Conservation (phyloP, 2,888 invertebrate species). For the Chrysolina oricalcia region DNA sequence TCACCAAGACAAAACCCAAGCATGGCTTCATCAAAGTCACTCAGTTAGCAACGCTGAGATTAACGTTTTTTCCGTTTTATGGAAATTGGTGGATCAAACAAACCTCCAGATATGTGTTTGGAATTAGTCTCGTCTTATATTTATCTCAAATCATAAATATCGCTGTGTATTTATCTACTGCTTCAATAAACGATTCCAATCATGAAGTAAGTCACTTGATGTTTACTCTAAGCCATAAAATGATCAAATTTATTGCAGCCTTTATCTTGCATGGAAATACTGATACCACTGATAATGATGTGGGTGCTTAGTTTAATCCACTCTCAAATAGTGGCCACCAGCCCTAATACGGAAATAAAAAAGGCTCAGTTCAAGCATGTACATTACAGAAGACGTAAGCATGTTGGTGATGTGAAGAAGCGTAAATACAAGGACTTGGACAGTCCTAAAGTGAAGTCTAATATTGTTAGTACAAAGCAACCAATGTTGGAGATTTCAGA, state of each 20-base stretch:
- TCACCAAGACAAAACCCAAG: slow-evolving; percentile 96
- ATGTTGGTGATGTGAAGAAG: slow-evolving; percentile 33
- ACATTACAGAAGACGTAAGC: slow-evolving; percentile 47
- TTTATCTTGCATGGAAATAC: slow-evolving; percentile 80
- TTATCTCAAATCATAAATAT: slow-evolving; percentile 81
- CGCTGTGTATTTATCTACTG: slow-evolving; percentile 53
- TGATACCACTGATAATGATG: slow-evolving; percentile 83
- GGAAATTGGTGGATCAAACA: slow-evolving; percentile 94
- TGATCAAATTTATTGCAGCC: slow-evolving; percentile 68
- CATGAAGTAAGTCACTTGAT: slow-evolving; percentile 58
- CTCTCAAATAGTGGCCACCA: slow-evolving; percentile 85
- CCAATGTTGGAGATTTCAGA: slow-evolving; percentile 13
- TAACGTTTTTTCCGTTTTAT: slow-evolving; percentile 88
- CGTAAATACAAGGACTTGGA: slow-evolving; percentile 27
- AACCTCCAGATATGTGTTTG: slow-evolving; percentile 85
- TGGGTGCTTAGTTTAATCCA: slow-evolving; percentile 84
- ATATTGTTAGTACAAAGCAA: slow-evolving; percentile 4
- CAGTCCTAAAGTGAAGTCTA: slow-evolving; percentile 14
- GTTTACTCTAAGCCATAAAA: slow-evolving; percentile 8
- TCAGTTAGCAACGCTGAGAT: slow-evolving; percentile 86
- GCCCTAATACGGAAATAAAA: slow-evolving; percentile 69
- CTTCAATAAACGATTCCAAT: slow-evolving; percentile 30
- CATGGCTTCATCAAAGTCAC: slow-evolving; percentile 91
- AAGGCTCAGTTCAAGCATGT: slow-evolving; percentile 56
- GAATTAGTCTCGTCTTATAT: slow-evolving; percentile 85